Evolutionary conservation across 2,797 vertebrate genomes (phyloP).

Genomic region (Thunnus albacares): DNA sequence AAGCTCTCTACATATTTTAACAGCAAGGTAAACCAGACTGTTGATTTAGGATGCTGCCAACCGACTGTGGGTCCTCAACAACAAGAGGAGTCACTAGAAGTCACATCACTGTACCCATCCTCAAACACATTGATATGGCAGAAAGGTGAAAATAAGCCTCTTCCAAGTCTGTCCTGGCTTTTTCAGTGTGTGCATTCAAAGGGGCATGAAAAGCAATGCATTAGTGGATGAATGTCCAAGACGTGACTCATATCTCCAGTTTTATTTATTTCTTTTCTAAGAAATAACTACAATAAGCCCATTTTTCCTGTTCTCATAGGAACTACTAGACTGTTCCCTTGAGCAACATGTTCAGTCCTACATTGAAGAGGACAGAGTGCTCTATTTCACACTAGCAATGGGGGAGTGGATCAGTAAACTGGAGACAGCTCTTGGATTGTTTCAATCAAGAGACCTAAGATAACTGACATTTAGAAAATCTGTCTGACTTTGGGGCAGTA

Average conservation of each 20-base stretch:
- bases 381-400: not conserved
- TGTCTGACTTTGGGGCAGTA: not conserved
- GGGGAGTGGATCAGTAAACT: not conserved
- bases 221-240: not conserved
- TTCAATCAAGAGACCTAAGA: slow-evolving; percentile 1
- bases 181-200: not conserved
- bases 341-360: not conserved
- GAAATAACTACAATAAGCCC: slow-evolving; percentile 23
- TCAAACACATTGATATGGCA: not conserved
- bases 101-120: not conserved
- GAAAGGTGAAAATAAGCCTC: not conserved
- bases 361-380: not conserved
- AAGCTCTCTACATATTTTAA: not conserved
- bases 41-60: not conserved
- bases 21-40: not conserved
- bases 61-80: not conserved
- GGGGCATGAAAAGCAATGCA: not conserved
- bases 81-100: no score
- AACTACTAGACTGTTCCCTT: slow-evolving; percentile 1
- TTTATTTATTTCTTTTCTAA: slow-evolving; percentile 4
- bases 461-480: slow-evolving; percentile 43
- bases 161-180: not conserved
- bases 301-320: not conserved
- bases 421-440: not conserved
- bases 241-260: slow-evolving; percentile 3